Conservation (phyloP, 2,888 invertebrate genomes). For the Brenthis daphne region DNA sequence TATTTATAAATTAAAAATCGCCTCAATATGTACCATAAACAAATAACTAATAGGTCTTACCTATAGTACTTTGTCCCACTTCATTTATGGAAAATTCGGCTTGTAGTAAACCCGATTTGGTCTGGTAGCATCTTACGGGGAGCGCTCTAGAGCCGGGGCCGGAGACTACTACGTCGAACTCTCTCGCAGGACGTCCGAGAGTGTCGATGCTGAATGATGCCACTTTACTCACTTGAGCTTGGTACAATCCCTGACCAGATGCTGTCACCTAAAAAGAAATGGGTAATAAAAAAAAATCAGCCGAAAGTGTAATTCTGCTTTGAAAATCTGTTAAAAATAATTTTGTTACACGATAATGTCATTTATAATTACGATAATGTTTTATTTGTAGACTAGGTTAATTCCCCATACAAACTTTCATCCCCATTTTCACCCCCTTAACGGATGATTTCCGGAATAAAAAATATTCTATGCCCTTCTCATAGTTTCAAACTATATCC, state of each 20-base stretch:
- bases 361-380: too few species aligned
- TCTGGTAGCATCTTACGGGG: slow-evolving; percentile 96
- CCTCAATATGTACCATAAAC: too few species aligned
- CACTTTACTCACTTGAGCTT: slow-evolving; percentile 90
- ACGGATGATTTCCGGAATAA: too few species aligned
- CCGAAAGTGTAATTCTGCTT: too few species aligned
- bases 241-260: slow-evolving; percentile 92
- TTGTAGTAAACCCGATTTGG: slow-evolving; percentile 96
- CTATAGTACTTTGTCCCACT: slow-evolving; percentile 85
- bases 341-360: too few species aligned
- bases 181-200: slow-evolving; percentile 90
- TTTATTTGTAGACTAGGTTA: too few species aligned
- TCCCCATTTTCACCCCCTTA: too few species aligned
- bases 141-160: slow-evolving; percentile 90
- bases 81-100: slow-evolving; percentile 95
- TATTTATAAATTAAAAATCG: not conserved
- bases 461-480: too few species aligned
- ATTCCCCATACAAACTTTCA: too few species aligned
- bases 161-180: slow-evolving; percentile 95
- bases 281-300: not conserved
- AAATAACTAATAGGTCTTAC: slow-evolving; percentile 58
- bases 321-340: too few species aligned
- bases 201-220: slow-evolving; percentile 95
- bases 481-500: too few species aligned
- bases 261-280: slow-evolving; percentile 81